These are phyloP conservation scores for Tonatia bakeri DNA, from an alignment of 2,113 vertebrate species.

Conservation along the genomic window DNA sequence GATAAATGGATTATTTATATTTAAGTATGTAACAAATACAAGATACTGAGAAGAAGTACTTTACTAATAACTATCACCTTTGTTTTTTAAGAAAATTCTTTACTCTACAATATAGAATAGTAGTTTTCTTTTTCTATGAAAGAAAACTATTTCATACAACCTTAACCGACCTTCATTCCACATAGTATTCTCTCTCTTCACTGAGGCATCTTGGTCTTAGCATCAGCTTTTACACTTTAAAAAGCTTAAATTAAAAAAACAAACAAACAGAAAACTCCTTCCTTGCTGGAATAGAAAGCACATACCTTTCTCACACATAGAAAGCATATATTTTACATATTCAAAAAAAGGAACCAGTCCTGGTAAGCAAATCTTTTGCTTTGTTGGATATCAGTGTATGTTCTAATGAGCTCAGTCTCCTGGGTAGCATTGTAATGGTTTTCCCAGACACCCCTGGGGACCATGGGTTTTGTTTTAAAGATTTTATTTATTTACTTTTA, in stretches of 20 bases:
- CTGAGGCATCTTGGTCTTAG: not conserved
- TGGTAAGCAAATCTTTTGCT: conserved; percentile 37
- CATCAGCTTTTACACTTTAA: not conserved
- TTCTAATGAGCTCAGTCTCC: conserved; percentile 61
- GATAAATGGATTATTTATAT: not conserved
- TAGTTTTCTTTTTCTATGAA: not conserved
- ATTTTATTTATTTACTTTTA: no score
- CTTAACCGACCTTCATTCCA: not conserved
- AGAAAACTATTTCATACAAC: not conserved
- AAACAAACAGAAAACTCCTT: not conserved
- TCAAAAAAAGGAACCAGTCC: not conserved
- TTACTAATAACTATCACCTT: not conserved
- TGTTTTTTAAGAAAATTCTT: not conserved
- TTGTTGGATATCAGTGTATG: conserved; percentile 33
- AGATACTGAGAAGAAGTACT: not conserved
- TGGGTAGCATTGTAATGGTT: conserved; percentile 57
- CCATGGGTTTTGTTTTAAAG: not conserved
- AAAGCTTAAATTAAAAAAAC: not conserved
- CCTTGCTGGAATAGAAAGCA: not conserved
- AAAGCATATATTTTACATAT: not conserved
- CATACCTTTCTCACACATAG: not conserved
- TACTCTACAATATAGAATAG: not conserved
- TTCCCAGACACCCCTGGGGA: conserved; percentile 51
- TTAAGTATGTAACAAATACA: not conserved
- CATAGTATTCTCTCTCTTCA: not conserved